phyloP scores from a whole-genome alignment of 2,113 vertebrate genomes.

The Ariopsis seemanni region DNA sequence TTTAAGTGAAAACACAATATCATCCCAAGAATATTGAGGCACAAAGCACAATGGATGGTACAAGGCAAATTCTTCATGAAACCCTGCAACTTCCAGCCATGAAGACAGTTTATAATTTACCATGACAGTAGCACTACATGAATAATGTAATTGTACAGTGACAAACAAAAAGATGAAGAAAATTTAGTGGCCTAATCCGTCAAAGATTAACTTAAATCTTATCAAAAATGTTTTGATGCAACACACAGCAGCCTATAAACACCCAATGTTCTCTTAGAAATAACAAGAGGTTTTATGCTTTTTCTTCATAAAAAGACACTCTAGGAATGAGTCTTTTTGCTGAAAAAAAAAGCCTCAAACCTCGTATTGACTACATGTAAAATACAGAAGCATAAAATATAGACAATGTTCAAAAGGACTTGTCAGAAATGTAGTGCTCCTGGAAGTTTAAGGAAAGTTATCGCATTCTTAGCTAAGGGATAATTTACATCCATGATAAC shows the following conservation, averaged over 20 bases:
- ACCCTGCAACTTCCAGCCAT: neutral
- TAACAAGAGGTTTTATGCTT: neutral
- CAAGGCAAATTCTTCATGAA: neutral
- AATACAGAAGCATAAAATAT: neutral
- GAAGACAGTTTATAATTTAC: neutral
- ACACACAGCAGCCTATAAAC: neutral
- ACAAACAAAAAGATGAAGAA: neutral
- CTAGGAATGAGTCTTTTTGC: neutral
- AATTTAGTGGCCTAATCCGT: neutral
- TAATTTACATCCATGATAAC: neutral
- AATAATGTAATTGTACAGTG: neutral
- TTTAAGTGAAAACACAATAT: neutral
- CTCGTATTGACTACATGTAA: neutral
- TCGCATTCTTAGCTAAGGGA: neutral
- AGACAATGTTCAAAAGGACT: neutral
- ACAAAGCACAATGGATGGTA: neutral
- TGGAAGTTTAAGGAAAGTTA: neutral
- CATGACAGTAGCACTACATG: neutral
- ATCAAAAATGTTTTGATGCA: neutral
- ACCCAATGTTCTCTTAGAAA: neutral
- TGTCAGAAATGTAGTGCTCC: neutral
- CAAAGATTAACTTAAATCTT: neutral
- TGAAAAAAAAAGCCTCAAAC: neutral
- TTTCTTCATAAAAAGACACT: neutral
- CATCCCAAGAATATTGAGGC: neutral